These are phyloP conservation scores for Psittacula echo DNA, from an alignment of 2,797 vertebrate species.

Conservation along the genomic window DNA sequence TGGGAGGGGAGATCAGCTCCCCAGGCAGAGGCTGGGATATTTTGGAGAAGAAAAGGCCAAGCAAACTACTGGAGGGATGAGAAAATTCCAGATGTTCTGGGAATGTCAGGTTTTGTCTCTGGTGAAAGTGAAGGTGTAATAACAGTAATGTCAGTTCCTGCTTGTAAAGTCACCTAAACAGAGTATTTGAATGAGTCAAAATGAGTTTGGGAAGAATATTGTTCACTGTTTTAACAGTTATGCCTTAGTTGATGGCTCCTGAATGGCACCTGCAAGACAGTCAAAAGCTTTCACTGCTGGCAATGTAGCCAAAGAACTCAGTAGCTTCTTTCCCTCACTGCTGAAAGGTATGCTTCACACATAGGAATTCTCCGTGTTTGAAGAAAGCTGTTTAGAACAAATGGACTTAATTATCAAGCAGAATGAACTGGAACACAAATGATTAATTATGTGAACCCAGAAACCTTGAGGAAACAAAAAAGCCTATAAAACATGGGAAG, in stretches of 20 bases:
- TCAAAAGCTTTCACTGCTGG: neutral
- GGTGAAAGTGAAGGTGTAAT: neutral
- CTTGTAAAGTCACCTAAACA: neutral
- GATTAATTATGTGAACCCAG: conserved; percentile 18
- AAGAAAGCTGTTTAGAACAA: conserved; percentile 18
- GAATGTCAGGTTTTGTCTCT: neutral
- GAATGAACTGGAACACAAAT: conserved; percentile 33
- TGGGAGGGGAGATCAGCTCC: neutral
- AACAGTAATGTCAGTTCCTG: neutral
- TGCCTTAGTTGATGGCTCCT: neutral
- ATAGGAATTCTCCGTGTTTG: neutral
- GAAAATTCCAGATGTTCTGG: neutral
- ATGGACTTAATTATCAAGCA: conserved; percentile 36
- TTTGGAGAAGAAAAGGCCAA: neutral
- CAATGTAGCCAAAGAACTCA: neutral
- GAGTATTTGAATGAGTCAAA: neutral
- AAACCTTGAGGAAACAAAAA: neutral
- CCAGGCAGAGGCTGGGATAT: neutral
- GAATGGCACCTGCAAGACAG: neutral
- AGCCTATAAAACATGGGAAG: neutral
- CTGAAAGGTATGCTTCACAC: neutral
- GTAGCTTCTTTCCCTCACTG: neutral
- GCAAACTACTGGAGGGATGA: neutral
- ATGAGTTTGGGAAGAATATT: neutral
- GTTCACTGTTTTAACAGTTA: neutral